Percentiles rank a stretch among this genome's conserved stretches.
Conservation (phyloP, 2,113 vertebrate species). For the Albula goreensis region DNA sequence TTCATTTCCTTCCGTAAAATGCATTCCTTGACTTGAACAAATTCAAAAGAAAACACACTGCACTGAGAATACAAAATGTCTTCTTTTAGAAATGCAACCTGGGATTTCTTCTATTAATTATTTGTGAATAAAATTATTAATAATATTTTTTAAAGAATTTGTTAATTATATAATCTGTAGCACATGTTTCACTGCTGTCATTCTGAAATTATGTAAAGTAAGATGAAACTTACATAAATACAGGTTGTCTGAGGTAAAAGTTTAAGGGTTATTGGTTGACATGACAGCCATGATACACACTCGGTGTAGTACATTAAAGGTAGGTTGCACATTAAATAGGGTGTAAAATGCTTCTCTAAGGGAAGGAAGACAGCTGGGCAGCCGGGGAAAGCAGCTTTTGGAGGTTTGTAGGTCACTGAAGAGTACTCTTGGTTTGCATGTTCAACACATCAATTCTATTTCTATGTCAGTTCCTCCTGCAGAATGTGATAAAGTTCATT, state of each 20-base stretch:
- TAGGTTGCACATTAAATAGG: background rate
- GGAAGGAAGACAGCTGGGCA: slow-evolving; percentile 62
- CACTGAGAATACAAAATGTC: too few species aligned
- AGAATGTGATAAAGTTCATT: slow-evolving; percentile 52
- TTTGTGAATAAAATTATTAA: too few species aligned
- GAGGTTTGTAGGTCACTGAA: slow-evolving; percentile 67
- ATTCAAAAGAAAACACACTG: too few species aligned
- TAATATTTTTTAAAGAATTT: too few species aligned
- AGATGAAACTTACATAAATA: too few species aligned
- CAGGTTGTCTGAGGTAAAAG: background rate
- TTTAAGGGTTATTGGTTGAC: background rate
- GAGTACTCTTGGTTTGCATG: slow-evolving; percentile 63
- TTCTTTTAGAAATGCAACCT: too few species aligned
- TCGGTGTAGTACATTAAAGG: background rate
- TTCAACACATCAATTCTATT: slow-evolving; percentile 52
- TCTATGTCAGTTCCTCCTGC: slow-evolving; percentile 55
- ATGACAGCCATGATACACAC: background rate
- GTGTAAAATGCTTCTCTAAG: slow-evolving; percentile 70
- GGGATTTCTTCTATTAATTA: too few species aligned
- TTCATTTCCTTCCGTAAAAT: background rate
- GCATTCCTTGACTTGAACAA: too few species aligned
- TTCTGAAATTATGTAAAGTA: too few species aligned
- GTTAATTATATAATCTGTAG: too few species aligned
- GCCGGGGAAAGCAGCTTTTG: slow-evolving; percentile 67
- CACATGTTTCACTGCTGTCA: too few species aligned